Evolutionary conservation across 2,797 vertebrate species (phyloP).

Genomic region (Gorsachius magnificus): DNA sequence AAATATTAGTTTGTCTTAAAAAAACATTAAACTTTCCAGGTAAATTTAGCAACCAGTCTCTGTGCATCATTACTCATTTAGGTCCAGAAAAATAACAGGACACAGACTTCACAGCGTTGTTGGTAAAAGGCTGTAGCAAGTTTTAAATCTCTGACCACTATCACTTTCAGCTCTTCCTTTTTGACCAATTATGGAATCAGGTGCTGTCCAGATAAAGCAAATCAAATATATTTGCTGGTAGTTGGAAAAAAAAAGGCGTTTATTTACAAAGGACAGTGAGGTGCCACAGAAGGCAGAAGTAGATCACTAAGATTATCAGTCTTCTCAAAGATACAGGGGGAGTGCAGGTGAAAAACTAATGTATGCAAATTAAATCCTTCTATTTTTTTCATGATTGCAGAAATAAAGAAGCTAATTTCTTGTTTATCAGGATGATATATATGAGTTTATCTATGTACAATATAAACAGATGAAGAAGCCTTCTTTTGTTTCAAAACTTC

Average conservation of each 20-base stretch:
- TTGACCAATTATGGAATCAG: neutral
- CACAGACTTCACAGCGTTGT: neutral
- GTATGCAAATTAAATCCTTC: neutral
- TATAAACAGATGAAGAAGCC: neutral
- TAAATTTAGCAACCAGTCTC: neutral
- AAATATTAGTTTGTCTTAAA: neutral
- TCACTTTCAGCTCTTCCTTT: neutral
- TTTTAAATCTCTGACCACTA: neutral
- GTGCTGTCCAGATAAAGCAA: neutral
- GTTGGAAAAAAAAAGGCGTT: neutral
- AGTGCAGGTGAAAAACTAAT: neutral
- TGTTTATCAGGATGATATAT: neutral
- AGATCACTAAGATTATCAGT: neutral
- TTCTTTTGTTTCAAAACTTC: neutral
- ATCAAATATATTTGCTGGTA: neutral
- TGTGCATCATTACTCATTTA: neutral
- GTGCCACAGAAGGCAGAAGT: neutral
- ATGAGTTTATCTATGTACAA: neutral
- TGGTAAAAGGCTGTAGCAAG: neutral
- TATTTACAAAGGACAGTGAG: neutral
- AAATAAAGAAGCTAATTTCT: neutral
- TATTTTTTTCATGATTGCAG: neutral
- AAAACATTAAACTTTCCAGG: neutral
- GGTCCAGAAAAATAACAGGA: neutral
- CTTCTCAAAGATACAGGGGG: neutral